Evolutionary conservation across 2,888 invertebrate species (phyloP).

Genomic region (Serripes groenlandicus): DNA sequence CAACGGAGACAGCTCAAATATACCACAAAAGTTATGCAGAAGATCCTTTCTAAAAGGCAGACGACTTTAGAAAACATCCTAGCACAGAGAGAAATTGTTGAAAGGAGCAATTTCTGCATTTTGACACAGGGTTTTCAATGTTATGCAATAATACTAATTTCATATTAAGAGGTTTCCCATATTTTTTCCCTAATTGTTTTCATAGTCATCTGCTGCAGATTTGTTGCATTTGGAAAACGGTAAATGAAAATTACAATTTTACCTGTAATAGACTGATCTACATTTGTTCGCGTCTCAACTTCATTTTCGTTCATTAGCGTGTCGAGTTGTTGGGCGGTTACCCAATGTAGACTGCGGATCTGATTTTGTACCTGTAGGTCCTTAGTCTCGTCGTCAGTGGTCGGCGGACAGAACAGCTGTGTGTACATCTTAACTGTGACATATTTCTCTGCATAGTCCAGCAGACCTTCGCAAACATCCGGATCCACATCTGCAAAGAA

Average conservation of each 20-base stretch:
- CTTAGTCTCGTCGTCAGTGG: conserved; percentile 94
- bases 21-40: too few species aligned
- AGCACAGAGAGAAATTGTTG: neutral
- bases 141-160: too few species aligned
- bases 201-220: too few species aligned
- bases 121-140: neutral
- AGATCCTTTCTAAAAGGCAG: too few species aligned
- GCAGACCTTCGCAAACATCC: conserved; percentile 93
- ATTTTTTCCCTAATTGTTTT: too few species aligned
- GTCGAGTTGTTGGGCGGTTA: conserved; percentile 96
- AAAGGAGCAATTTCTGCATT: neutral
- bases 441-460: conserved; percentile 97
- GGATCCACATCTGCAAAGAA: conserved; percentile 88
- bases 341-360: conserved; percentile 98
- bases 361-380: conserved; percentile 95
- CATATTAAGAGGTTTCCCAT: too few species aligned
- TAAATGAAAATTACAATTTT: conserved; percentile 53
- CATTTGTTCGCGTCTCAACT: conserved; percentile 93
- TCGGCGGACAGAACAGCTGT: conserved; percentile 94
- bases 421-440: conserved; percentile 96
- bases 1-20: too few species aligned
- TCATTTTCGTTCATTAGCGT: conserved; percentile 95
- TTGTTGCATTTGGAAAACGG: too few species aligned
- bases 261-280: conserved; percentile 98
- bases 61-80: too few species aligned